These are phyloP conservation scores for Pangasianodon gigas DNA, from an alignment of 2,113 vertebrate species.

Conservation along the genomic window DNA sequence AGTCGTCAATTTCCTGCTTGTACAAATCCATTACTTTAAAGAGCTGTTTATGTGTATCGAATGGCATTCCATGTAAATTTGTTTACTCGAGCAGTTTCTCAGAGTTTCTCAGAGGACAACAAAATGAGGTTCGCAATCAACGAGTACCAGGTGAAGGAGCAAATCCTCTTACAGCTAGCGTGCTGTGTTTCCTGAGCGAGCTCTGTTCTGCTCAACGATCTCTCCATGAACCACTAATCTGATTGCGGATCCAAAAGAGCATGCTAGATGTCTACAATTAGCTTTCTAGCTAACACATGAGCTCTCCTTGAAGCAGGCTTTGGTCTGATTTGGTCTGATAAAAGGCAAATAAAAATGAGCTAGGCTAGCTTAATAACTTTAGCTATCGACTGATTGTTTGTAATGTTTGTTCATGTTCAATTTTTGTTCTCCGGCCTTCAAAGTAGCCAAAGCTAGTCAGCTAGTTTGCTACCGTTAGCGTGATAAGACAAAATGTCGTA, in stretches of 20 bases:
- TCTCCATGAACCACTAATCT: background rate
- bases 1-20: constrained; percentile 17
- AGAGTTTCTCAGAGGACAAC: background rate
- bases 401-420: background rate
- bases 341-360: background rate
- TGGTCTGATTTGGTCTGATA: background rate
- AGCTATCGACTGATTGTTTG: background rate
- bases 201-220: background rate
- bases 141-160: too few species aligned
- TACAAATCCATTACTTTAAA: constrained; percentile 31
- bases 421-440: background rate
- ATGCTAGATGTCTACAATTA: background rate
- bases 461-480: background rate
- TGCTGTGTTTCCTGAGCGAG: background rate
- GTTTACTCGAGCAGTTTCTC: background rate
- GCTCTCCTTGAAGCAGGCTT: background rate
- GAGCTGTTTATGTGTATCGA: background rate
- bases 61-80: background rate
- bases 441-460: background rate
- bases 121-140: background rate
- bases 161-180: background rate
- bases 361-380: background rate
- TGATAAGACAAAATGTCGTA: background rate
- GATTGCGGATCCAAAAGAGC: background rate
- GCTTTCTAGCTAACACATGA: background rate